A percentile compares a stretch with the other conserved stretches of the same genome.
Evolutionary conservation across 2,888 invertebrate genomes (phyloP).

Genomic region (Hydriomena furcata): DNA sequence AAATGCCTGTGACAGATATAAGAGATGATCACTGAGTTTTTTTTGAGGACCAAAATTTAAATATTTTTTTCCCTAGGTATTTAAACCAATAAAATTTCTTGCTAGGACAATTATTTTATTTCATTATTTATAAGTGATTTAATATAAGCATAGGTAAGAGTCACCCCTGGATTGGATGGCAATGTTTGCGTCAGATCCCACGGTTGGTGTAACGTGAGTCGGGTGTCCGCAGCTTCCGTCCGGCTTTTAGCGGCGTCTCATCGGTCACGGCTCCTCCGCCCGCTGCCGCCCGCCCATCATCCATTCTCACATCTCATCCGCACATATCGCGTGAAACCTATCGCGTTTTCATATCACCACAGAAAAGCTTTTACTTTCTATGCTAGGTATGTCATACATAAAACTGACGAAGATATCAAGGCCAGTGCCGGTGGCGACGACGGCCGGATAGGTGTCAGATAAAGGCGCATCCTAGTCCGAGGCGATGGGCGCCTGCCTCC

Average conservation of each 20-base stretch:
- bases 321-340: constrained; percentile 42
- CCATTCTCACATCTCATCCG: constrained; percentile 51
- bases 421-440: constrained; percentile 1
- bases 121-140: background rate
- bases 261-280: constrained; percentile 63
- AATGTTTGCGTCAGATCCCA: constrained; percentile 73
- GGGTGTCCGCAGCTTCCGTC: constrained; percentile 80
- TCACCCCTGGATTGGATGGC: constrained; percentile 56
- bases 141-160: constrained; percentile 3
- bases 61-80: too few species aligned
- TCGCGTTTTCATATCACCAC: constrained; percentile 36
- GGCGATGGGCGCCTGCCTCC: constrained; percentile 55
- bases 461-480: constrained; percentile 55
- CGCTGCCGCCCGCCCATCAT: constrained; percentile 41
- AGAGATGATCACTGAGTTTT: too few species aligned
- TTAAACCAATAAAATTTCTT: too few species aligned
- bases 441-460: constrained; percentile 56
- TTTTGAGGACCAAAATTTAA: too few species aligned
- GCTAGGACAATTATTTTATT: too few species aligned
- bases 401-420: constrained; percentile 34
- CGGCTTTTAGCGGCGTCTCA: constrained; percentile 80
- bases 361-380: constrained; percentile 40
- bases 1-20: too few species aligned
- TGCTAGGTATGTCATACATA: constrained; percentile 29
- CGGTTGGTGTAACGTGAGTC: constrained; percentile 77